Evolutionary conservation across 2,797 vertebrate genomes (phyloP).

Genomic region (Fistularia tabacaria): DNA sequence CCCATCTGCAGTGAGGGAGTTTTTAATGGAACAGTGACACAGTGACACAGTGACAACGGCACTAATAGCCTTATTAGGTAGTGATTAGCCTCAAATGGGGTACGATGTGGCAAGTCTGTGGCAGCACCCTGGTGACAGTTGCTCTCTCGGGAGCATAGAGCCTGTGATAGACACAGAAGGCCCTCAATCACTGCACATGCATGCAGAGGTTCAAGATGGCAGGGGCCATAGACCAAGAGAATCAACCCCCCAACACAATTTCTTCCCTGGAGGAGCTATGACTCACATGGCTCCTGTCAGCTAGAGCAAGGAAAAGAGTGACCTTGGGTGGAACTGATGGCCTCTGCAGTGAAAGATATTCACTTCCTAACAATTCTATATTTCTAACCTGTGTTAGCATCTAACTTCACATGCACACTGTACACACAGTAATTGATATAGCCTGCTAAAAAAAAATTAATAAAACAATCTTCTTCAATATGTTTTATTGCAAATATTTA

Average conservation of each 20-base stretch:
- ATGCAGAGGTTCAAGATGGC: conserved; percentile 20
- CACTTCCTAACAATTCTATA: conserved; percentile 29
- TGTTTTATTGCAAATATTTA: too few species aligned
- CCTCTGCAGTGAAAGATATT: conserved; percentile 28
- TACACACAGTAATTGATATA: too few species aligned
- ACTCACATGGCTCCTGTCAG: conserved; percentile 53
- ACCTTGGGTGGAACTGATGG: conserved; percentile 52
- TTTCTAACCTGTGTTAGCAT: conserved; percentile 17
- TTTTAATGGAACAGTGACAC: conserved; percentile 52
- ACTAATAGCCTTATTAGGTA: conserved; percentile 54
- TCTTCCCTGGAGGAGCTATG: conserved; percentile 33
- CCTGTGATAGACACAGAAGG: conserved; percentile 21
- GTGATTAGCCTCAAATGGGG: conserved; percentile 50
- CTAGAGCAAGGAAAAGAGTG: conserved; percentile 39
- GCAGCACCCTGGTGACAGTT: conserved; percentile 44
- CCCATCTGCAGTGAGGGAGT: conserved; percentile 38
- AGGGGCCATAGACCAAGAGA: conserved; percentile 22
- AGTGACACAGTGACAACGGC: conserved; percentile 29
- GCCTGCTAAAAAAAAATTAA: too few species aligned
- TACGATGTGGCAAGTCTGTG: conserved; percentile 19
- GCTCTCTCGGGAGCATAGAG: conserved; percentile 37
- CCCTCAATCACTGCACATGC: conserved; percentile 27
- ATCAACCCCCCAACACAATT: background rate
- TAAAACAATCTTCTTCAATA: too few species aligned
- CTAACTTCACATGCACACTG: conserved; percentile 16